phyloP scores from a whole-genome alignment of 2,797 vertebrate genomes.

The Eupleurogrammus muticus region DNA sequence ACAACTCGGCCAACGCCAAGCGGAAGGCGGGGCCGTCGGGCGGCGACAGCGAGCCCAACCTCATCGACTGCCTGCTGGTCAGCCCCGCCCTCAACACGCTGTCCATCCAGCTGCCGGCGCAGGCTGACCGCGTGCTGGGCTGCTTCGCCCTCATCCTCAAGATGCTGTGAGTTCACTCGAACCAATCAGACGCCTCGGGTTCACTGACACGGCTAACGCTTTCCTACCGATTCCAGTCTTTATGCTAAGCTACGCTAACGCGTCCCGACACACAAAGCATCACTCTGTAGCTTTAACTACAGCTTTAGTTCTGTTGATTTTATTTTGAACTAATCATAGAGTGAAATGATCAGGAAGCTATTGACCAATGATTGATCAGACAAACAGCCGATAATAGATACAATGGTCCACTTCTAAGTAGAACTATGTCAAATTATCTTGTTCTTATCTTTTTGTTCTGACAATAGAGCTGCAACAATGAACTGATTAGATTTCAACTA shows the following conservation, averaged over 20 bases:
- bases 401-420: too few species aligned
- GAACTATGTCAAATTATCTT: too few species aligned
- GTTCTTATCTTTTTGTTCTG: too few species aligned
- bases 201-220: too few species aligned
- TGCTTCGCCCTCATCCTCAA: conserved; percentile 98
- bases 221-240: background rate
- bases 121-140: conserved; percentile 95
- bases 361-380: too few species aligned
- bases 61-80: conserved; percentile 98
- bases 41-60: conserved; percentile 96
- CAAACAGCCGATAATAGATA: too few species aligned
- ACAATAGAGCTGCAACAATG: too few species aligned
- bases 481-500: too few species aligned
- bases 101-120: conserved; percentile 96
- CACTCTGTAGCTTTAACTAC: background rate
- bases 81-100: conserved; percentile 95
- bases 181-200: too few species aligned
- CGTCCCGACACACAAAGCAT: background rate
- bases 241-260: background rate
- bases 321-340: too few species aligned
- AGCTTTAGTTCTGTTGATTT: background rate
- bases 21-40: conserved; percentile 85
- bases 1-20: conserved; percentile 91
- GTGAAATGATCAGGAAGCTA: too few species aligned
- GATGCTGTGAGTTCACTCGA: conserved; percentile 93